Evolutionary conservation across 2,888 invertebrate species (phyloP).

Genomic region (Troides helena): DNA sequence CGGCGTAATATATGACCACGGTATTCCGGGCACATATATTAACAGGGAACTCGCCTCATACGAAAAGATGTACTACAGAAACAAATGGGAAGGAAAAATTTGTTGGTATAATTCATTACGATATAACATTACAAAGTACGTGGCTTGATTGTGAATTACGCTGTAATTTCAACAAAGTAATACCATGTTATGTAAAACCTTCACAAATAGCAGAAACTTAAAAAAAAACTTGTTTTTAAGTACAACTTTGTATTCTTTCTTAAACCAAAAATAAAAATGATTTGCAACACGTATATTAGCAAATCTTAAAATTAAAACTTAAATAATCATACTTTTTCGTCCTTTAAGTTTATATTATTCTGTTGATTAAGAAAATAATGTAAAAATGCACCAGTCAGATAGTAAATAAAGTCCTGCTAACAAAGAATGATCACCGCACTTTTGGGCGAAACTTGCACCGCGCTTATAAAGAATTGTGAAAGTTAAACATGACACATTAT

Average conservation of each 20-base stretch:
- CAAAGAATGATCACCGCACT: slow-evolving; percentile 75
- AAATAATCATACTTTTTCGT: no score
- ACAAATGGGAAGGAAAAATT: slow-evolving; percentile 80
- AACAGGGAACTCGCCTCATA: slow-evolving; percentile 79
- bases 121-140: slow-evolving; percentile 30
- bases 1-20: slow-evolving; percentile 81
- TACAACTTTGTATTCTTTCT: no score
- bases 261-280: no score
- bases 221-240: no score
- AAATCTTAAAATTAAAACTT: no score
- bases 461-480: slow-evolving; percentile 27
- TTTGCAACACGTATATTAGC: no score
- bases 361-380: not conserved
- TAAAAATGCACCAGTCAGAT: slow-evolving; percentile 45
- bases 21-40: slow-evolving; percentile 81
- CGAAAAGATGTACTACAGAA: slow-evolving; percentile 79
- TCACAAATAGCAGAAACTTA: no score
- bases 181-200: no score
- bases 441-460: slow-evolving; percentile 39
- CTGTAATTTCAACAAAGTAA: not conserved
- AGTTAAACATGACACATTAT: slow-evolving; percentile 51
- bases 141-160: not conserved
- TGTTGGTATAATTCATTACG: slow-evolving; percentile 73
- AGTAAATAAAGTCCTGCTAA: slow-evolving; percentile 61
- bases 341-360: not conserved